Base-by-base conservation (phyloP, 92 coral and sea anemone genomes). In the Epizoanthus scotinus region DNA sequence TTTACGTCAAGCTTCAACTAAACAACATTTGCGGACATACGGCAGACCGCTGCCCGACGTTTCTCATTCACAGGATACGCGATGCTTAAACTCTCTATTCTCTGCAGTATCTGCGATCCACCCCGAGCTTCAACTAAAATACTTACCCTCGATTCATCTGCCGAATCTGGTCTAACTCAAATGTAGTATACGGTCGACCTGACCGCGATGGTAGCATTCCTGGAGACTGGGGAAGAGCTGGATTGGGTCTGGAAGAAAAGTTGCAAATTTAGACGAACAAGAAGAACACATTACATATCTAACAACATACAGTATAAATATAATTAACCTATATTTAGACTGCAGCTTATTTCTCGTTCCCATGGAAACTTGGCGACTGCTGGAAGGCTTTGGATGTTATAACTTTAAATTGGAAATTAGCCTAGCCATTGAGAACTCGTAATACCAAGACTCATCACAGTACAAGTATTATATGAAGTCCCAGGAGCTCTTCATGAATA, bases 131-230 rank as follows among this genome's bases (percentile, higher is more conserved):
- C 4, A 31, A 4, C 4, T 31, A 1, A 44, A 27, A 8, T 65
- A 63, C 98, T 74, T 57, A 93, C 98, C 94, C 98, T 67, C 98
- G 90, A 84, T 90, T 90, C 83, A 91, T 90, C 79, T 96, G 99
- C 20, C 99, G 93, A 66, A 96, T 85, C 63, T 93, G 98, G 56
- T 96, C 99, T 7, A 93, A 87, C 36, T 96, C 99, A 81, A 83
- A 93, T 5, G 99, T 90, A 13, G 98, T 91, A 86, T 96, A 93
- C 15, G 99, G 94, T 13, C 99, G 93, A 15, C 92, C 94, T 8
- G 98, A 85, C 82, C 97, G 91, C 61, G 98, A 84, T 1, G 97
- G 91, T 2, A 90, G 98, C 58, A 96, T 70, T 29, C 93, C 89
- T 9, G 96, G 98, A 57, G 95, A 82, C 65, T 89, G 91, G 27